Evolutionary conservation across 2,888 invertebrate species (phyloP).

Genomic region (Cacoxenus indagator): DNA sequence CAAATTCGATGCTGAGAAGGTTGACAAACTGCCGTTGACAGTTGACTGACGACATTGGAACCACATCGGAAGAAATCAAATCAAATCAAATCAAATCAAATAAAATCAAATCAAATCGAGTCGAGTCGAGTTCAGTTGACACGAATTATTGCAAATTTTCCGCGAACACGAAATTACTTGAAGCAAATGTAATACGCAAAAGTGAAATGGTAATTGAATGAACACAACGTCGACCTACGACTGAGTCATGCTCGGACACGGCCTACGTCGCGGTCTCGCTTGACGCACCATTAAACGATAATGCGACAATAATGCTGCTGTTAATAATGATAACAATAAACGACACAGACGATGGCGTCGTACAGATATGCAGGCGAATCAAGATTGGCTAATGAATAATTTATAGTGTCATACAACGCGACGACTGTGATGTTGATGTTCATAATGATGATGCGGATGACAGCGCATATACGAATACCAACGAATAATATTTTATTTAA

Average conservation of each 20-base stretch:
- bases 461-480: no score
- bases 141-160: background rate
- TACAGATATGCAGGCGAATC: constrained; percentile 8
- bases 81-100: no score
- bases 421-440: no score
- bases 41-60: no score
- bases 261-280: background rate
- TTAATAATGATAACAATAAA: constrained; percentile 1
- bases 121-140: no score
- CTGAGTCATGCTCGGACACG: background rate
- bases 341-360: background rate
- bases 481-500: background rate
- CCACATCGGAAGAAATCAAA: no score
- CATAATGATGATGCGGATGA: no score
- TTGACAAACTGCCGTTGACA: no score
- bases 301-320: background rate
- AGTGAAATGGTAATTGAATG: background rate
- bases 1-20: no score
- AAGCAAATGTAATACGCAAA: background rate
- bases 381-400: background rate
- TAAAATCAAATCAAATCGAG: no score
- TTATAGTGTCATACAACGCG: background rate
- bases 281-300: background rate
- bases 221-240: background rate
- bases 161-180: background rate